Base-by-base conservation (phyloP, 2,113 vertebrate genomes). In the Felis chaus region DNA sequence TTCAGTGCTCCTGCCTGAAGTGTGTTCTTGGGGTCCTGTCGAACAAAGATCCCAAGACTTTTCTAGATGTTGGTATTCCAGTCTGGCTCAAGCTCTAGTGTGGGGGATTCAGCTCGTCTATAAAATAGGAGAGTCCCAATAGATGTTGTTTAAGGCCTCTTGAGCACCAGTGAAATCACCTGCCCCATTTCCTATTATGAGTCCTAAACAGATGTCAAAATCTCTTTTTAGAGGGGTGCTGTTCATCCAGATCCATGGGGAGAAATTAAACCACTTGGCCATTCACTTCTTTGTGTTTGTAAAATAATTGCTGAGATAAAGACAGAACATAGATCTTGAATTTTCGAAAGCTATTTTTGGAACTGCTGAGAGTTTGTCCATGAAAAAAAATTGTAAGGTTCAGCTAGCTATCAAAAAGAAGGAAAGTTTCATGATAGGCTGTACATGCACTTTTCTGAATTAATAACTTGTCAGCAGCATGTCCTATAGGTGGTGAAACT, bases 221-320 rank as follows among this genome's bases (percentile, higher is more conserved):
- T 12, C 1, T 4, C 9, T 53, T 73, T 66, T 89, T n/a, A 48
- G 36, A 89, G 84, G n/a, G 81, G 48, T 29, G 48, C 13, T 82
- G 5, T 21, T 57, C 36, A 63, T 84, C 7, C 27, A 71, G 39
- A 91, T 61, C 19, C n/a, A 57, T 69, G 39, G 85, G 8, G 7
- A 74, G 41, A 96, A 92, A 27, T 87, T 89, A 96, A 95, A 69
- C 16, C 55, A 33, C 39, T 92, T 90, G 83, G 27, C 19, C 63
- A 16, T 41, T 61, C 2, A 55, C 18, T 92, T 73, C 15, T 86
- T 94, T 90, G 53, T 86, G 66, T 48, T 71, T 29, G 53, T 50
- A 41, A 95, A 89, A 66, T 63, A 90, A 87, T 74, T 80, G n/a
- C 41, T 53, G 12, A 29, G 61, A 65, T 89, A 83, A 93, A 86